phyloP scores from a whole-genome alignment of 2,113 vertebrate genomes.

The Nansenia antarctica region DNA sequence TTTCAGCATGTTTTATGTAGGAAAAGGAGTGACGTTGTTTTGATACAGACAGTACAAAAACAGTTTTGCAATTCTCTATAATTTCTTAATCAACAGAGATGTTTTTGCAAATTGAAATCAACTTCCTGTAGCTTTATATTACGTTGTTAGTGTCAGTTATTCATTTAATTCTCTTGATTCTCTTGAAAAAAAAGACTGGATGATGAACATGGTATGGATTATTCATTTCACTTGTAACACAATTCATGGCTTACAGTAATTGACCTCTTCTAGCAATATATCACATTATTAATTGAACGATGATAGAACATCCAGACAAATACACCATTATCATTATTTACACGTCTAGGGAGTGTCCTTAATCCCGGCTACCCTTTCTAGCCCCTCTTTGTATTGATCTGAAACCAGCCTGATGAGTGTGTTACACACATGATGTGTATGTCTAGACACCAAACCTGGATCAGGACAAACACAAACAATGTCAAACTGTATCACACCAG shows the following conservation, averaged over 20 bases:
- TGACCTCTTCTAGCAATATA: background rate
- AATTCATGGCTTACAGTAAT: background rate
- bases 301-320: background rate
- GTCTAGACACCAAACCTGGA: no score
- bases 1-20: slow-evolving; percentile 51
- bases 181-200: slow-evolving; percentile 37
- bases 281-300: background rate
- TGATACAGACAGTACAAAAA: slow-evolving; percentile 55
- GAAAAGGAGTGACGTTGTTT: slow-evolving; percentile 25
- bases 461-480: no score
- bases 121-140: background rate
- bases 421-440: background rate
- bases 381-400: background rate
- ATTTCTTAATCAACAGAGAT: slow-evolving; percentile 16
- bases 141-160: no score
- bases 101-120: slow-evolving; percentile 40
- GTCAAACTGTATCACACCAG: no score
- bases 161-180: slow-evolving; percentile 30
- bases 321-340: background rate
- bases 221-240: background rate
- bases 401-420: background rate
- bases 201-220: background rate
- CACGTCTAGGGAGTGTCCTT: background rate
- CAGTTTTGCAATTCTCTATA: slow-evolving; percentile 38
- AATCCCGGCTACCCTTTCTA: background rate